Evolutionary conservation across 1,140 invertebrate genomes (phyloP).

Genomic region (Nebria ingens): DNA sequence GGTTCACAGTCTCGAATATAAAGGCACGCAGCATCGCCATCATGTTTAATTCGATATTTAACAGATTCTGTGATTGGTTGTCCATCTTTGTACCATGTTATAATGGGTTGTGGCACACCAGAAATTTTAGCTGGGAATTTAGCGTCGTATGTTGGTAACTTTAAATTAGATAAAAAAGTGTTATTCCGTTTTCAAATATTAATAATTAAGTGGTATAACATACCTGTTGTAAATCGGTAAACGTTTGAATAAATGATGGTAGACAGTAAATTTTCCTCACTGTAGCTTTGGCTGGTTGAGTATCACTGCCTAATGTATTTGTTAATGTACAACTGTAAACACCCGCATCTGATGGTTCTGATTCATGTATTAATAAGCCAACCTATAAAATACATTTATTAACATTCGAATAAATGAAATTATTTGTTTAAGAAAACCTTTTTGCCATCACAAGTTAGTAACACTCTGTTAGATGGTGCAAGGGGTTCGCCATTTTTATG

Average conservation of each 20-base stretch:
- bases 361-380: conserved; percentile 63
- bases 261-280: conserved; percentile 71
- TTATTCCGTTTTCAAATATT: not conserved
- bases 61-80: conserved; percentile 51
- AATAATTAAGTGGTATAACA: not conserved
- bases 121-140: conserved; percentile 72
- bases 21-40: conserved; percentile 67
- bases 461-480: conserved; percentile 48
- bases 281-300: conserved; percentile 52
- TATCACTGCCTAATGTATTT: conserved; percentile 64
- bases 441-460: conserved; percentile 70
- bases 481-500: conserved; percentile 64
- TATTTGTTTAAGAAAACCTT: conserved; percentile 41
- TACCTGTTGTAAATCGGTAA: conserved; percentile 76
- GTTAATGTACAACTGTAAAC: conserved; percentile 60
- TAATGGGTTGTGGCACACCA: conserved; percentile 77
- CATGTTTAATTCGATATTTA: conserved; percentile 67
- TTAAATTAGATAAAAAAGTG: conserved; percentile 18
- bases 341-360: conserved; percentile 61
- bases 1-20: conserved; percentile 57
- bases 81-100: conserved; percentile 76
- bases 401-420: conserved; percentile 4
- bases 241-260: conserved; percentile 71
- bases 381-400: conserved; percentile 38
- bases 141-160: conserved; percentile 62